Percentiles rank a stretch among this genome's conserved stretches.
Conservation (phyloP, 1,140 invertebrate species). For the Dendrolimus punctatus region DNA sequence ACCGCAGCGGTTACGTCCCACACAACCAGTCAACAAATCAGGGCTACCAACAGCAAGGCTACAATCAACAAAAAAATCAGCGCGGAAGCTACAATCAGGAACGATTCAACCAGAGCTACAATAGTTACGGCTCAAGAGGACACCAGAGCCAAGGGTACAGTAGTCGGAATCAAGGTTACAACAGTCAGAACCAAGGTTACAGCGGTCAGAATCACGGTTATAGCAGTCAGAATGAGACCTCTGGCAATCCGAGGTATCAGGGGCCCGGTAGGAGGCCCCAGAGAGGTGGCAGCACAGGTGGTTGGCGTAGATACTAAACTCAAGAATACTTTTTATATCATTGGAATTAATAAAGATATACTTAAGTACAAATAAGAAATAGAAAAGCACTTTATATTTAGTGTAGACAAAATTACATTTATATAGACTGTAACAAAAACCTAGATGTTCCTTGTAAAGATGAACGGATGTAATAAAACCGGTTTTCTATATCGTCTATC, state of each 20-base stretch:
- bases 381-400: no score
- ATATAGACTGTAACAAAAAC: no score
- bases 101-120: slow-evolving; percentile 16
- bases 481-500: no score
- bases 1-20: slow-evolving; percentile 43
- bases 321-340: no score
- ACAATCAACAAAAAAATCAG: slow-evolving; percentile 11
- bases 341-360: no score
- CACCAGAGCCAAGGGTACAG: slow-evolving; percentile 10
- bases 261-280: no score
- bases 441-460: no score
- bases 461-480: no score
- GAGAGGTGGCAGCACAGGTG: no score
- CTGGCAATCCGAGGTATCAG: neutral
- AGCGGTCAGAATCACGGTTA: neutral
- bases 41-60: slow-evolving; percentile 11
- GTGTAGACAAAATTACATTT: no score
- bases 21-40: slow-evolving; percentile 12
- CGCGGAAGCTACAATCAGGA: slow-evolving; percentile 13
- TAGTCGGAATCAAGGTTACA: neutral
- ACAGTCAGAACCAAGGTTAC: slow-evolving; percentile 6
- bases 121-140: neutral
- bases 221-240: neutral
- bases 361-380: no score
- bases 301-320: no score